Base-by-base conservation (phyloP, 2,888 invertebrate genomes). In the Drosophila rellima region DNA sequence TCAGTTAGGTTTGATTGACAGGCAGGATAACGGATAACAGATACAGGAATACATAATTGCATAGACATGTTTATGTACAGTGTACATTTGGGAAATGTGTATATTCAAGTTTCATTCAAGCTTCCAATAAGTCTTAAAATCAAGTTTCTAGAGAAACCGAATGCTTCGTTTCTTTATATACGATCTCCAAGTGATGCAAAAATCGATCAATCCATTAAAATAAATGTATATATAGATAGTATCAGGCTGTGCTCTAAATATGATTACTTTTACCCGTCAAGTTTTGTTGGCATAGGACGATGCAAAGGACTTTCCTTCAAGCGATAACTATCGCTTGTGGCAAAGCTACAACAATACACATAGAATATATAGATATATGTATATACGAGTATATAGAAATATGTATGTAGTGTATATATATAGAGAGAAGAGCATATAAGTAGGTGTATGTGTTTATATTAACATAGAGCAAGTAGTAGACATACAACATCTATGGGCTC, bases 271-370 rank as follows among this genome's bases (percentile, higher is more conserved):
- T 93, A 93, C 93, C 93, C 91, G 91, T 93, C 90, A 89, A 93
- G 91, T 91, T 93, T 93, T 83, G 92, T 88, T 91, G 93, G 93
- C 91, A 92, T 80, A 88, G 91, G 91, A 82, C 91, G 93, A 91
- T 91, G 89, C 89, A 92, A 90, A 89, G 92, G 91, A 90, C 92
- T 91, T 82, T 88, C 89, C 91, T 91, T 91, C 90, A 85, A 74
- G 88, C 89, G 90, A 82, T 89, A 70, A 74, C 74, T 89, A 73
- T 87, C 76, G 76, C 82, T 89, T 84, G 87, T 89, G 91, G 88
- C 88, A 80, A 86, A 86, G 85, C 85, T 86, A 90, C 89, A 88
- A 90, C 88, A 91, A 90, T 82, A 89, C 82, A 91, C 82, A 88
- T 84, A 90, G 76, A 86, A 82, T 83, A 76, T 81, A 76, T 83